These are phyloP conservation scores for Venustoraphidia nigricollis DNA, from an alignment of 2,888 invertebrate species.

Conservation along the genomic window DNA sequence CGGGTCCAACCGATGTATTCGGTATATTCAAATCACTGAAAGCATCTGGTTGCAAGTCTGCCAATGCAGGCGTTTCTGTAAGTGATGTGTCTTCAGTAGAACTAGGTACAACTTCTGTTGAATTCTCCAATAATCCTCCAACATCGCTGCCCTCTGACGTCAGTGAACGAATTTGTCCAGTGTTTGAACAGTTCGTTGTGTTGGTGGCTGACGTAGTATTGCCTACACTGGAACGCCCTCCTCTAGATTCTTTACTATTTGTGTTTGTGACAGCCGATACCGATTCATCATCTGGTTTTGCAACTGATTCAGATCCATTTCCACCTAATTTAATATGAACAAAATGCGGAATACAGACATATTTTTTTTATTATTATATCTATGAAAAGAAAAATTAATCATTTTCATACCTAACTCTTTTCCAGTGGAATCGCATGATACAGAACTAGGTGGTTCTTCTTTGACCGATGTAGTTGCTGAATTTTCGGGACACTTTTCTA, in stretches of 20 bases:
- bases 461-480: conserved; percentile 19
- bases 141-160: no score
- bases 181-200: no score
- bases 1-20: conserved; percentile 14
- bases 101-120: no score
- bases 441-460: conserved; percentile 26
- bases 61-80: conserved; percentile 16
- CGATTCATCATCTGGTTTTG: no score
- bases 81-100: conserved; percentile 14
- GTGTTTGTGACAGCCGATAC: no score
- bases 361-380: no score
- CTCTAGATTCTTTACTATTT: no score
- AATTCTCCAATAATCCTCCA: no score
- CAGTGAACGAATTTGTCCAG: no score
- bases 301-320: background rate
- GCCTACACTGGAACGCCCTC: no score
- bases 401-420: conserved; percentile 7
- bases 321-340: background rate
- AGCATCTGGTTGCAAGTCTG: conserved; percentile 24
- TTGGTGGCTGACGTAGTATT: no score
- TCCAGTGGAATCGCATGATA: conserved; percentile 21
- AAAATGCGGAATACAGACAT: no score
- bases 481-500: conserved; percentile 27
- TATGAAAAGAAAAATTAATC: background rate
- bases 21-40: conserved; percentile 17